Percentiles rank a stretch among this genome's conserved stretches.
These are phyloP conservation scores for Petrolisthes cinctipes DNA, from an alignment of 2,888 invertebrate species.

Conservation along the genomic window DNA sequence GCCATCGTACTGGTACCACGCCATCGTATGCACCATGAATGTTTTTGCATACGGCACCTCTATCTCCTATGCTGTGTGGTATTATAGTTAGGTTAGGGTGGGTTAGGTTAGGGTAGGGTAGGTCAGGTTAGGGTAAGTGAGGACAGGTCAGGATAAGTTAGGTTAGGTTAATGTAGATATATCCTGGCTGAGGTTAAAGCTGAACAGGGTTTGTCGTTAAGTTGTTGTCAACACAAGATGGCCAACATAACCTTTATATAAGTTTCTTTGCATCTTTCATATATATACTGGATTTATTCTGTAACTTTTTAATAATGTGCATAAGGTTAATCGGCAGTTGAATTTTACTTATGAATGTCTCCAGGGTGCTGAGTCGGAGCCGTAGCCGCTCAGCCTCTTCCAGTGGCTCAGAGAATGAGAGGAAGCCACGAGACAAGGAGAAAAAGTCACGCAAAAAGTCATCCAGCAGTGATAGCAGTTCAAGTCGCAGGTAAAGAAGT, in stretches of 20 bases:
- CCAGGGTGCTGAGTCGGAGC: conserved; percentile 58
- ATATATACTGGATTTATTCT: neutral
- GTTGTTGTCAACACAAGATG: neutral
- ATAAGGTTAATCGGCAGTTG: neutral
- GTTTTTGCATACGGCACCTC: too few relatives aligned
- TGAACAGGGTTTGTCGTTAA: too few relatives aligned
- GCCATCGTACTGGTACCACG: neutral
- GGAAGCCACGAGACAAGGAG: conserved; percentile 61
- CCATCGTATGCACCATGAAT: too few relatives aligned
- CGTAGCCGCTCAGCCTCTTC: conserved; percentile 57
- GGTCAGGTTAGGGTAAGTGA: neutral
- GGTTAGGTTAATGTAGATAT: neutral
- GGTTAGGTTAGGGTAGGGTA: neutral
- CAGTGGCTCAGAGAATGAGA: conserved; percentile 57
- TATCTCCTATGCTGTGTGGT: neutral
- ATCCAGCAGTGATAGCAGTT: conserved; percentile 59
- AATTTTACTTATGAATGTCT: neutral
- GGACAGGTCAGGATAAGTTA: too few relatives aligned
- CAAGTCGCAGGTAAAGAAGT: conserved; percentile 48
- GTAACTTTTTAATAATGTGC: neutral
- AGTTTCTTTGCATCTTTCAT: neutral
- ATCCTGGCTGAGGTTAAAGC: too few relatives aligned
- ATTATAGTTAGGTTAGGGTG: neutral
- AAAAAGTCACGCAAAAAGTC: conserved; percentile 59
- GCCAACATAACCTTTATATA: neutral